phyloP scores from a whole-genome alignment of 2,888 invertebrate species.

The Coleophora deauratella region DNA sequence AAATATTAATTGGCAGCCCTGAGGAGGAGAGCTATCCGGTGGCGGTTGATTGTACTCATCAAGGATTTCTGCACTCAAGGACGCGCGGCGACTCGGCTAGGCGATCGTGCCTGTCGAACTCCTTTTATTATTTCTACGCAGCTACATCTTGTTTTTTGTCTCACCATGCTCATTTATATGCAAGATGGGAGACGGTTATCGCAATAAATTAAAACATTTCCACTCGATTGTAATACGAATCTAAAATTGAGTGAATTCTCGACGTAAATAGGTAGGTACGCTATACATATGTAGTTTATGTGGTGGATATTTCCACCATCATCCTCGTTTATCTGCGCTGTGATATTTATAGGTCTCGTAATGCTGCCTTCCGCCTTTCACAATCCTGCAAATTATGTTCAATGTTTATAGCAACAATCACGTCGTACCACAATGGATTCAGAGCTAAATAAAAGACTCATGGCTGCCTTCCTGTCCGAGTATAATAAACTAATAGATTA shows the following conservation, averaged over 20 bases:
- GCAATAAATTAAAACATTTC: conserved; percentile 63
- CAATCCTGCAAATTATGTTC: conserved; percentile 11
- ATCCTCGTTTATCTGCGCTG: conserved; percentile 10
- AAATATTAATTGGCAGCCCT: conserved; percentile 63
- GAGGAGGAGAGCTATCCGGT: conserved; percentile 59
- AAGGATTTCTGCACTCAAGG: conserved; percentile 73
- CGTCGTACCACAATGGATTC: conserved; percentile 7
- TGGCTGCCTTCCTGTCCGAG: neutral
- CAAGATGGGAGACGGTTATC: conserved; percentile 66
- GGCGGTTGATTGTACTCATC: conserved; percentile 74
- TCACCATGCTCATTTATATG: conserved; percentile 61
- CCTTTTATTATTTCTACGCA: conserved; percentile 66
- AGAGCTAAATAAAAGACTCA: conserved; percentile 2
- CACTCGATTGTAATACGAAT: conserved; percentile 37
- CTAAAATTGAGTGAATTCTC: conserved; percentile 32
- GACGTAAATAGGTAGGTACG: conserved; percentile 20
- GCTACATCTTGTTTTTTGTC: conserved; percentile 70
- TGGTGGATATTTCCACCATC: conserved; percentile 11
- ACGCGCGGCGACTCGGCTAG: conserved; percentile 51
- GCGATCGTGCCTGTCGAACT: conserved; percentile 58
- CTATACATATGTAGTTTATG: neutral
- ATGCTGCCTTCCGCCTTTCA: conserved; percentile 12
- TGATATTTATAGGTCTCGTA: conserved; percentile 8
- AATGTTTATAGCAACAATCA: conserved; percentile 9
- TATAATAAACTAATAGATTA: neutral